A percentile compares a stretch with the other conserved stretches of the same genome.
phyloP scores from a whole-genome alignment of 2,797 vertebrate genomes.

The Clarias platycephalus region DNA sequence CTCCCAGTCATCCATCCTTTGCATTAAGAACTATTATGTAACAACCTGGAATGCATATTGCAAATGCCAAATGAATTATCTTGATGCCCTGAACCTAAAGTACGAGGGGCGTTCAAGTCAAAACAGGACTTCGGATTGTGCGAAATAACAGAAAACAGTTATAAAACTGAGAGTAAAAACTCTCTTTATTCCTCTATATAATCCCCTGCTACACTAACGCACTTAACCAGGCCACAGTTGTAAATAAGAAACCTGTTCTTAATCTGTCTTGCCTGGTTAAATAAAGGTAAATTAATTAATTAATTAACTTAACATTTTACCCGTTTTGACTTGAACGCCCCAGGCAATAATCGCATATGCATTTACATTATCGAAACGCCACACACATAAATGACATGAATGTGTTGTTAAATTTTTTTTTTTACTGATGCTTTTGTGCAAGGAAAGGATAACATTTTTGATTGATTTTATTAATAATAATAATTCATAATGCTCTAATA shows the following conservation, averaged over 20 bases:
- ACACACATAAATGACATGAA: background rate
- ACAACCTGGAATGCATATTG: background rate
- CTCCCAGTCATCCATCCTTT: background rate
- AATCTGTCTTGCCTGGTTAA: no score
- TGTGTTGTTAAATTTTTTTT: background rate
- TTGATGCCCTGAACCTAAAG: background rate
- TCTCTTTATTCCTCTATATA: no score
- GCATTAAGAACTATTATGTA: background rate
- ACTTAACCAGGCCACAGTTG: no score
- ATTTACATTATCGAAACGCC: background rate
- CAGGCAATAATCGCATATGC: background rate
- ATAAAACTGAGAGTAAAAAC: no score
- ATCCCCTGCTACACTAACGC: no score
- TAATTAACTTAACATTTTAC: no score
- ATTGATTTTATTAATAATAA: background rate
- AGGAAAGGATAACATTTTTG: background rate
- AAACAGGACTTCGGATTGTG: no score
- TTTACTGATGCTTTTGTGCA: background rate
- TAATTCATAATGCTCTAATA: no score
- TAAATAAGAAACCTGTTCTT: no score
- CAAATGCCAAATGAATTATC: conserved; percentile 1
- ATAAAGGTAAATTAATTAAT: no score
- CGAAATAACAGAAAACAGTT: no score
- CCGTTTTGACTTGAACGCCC: no score
- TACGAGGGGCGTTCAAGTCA: background rate